Conservation (phyloP, 1,140 invertebrate species). For the Apis dorsata region DNA sequence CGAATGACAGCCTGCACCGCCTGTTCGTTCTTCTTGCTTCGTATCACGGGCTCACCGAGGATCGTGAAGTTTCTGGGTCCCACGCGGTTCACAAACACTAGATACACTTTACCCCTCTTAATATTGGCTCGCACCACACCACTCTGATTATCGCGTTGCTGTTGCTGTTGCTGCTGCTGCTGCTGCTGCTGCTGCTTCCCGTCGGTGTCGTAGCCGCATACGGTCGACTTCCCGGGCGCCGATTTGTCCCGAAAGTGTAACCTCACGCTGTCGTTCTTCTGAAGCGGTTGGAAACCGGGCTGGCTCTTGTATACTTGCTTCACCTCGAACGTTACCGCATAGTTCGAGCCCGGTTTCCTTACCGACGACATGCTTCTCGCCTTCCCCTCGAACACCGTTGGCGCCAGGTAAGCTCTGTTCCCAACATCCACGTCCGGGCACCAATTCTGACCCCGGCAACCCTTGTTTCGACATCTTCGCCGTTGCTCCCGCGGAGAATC, state of each 20-base stretch:
- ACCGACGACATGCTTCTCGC: conserved; percentile 82
- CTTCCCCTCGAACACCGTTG: conserved; percentile 84
- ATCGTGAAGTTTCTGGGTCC: conserved; percentile 85
- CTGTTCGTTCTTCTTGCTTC: conserved; percentile 80
- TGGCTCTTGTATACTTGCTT: conserved; percentile 83
- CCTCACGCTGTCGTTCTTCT: conserved; percentile 79
- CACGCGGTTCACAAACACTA: conserved; percentile 84
- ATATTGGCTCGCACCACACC: conserved; percentile 82
- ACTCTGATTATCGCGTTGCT: conserved; percentile 71
- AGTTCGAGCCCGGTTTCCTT: conserved; percentile 80
- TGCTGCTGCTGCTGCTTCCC: conserved; percentile 51
- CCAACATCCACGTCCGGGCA: conserved; percentile 82
- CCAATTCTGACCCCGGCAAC: conserved; percentile 77
- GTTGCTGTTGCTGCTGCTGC: conserved; percentile 44
- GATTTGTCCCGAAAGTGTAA: conserved; percentile 80
- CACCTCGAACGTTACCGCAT: conserved; percentile 85
- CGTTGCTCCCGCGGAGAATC: conserved; percentile 74
- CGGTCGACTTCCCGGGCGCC: conserved; percentile 73
- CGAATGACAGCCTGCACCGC: conserved; percentile 81
- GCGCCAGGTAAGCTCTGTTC: conserved; percentile 82
- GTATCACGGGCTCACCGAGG: conserved; percentile 82
- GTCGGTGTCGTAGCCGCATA: conserved; percentile 68
- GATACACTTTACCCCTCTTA: conserved; percentile 83
- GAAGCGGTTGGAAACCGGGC: conserved; percentile 78
- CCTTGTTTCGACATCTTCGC: conserved; percentile 72